Evolutionary conservation across 2,113 vertebrate species (phyloP).

Genomic region (human): DNA sequence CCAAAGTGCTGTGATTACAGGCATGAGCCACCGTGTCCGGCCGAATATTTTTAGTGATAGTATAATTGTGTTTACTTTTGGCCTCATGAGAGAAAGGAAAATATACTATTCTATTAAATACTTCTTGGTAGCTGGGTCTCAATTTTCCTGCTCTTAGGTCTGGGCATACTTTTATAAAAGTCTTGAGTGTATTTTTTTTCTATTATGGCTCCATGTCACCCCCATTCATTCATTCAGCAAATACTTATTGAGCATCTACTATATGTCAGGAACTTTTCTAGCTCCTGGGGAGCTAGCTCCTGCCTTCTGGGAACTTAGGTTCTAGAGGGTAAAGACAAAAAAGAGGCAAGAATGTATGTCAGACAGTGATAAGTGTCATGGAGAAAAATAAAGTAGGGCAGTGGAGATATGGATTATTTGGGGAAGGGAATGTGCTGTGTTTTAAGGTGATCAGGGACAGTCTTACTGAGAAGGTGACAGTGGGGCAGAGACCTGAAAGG

Average conservation of each 20-base stretch:
- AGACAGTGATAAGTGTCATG: neutral
- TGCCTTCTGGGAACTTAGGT: neutral
- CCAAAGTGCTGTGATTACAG: neutral
- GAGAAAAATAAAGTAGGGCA: neutral
- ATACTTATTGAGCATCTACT: neutral
- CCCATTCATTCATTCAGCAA: neutral
- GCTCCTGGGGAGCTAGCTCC: neutral
- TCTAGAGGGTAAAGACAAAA: neutral
- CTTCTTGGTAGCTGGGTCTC: neutral
- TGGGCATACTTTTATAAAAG: neutral
- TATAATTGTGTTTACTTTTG: constrained; percentile 26
- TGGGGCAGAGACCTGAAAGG: neutral
- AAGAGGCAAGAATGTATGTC: neutral
- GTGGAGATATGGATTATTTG: neutral
- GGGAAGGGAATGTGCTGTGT: neutral
- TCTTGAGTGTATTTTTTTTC: neutral
- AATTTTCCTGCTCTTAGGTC: neutral
- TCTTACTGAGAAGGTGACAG: neutral
- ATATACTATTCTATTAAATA: neutral
- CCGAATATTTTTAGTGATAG: neutral
- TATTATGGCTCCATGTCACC: neutral
- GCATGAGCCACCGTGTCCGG: too few relatives aligned
- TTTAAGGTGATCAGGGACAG: too few relatives aligned
- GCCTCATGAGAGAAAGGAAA: neutral
- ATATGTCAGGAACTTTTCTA: neutral